Percentiles rank a stretch among this genome's conserved stretches.
Conservation (phyloP, 1,140 invertebrate genomes). For the Euwallacea fornicatus region DNA sequence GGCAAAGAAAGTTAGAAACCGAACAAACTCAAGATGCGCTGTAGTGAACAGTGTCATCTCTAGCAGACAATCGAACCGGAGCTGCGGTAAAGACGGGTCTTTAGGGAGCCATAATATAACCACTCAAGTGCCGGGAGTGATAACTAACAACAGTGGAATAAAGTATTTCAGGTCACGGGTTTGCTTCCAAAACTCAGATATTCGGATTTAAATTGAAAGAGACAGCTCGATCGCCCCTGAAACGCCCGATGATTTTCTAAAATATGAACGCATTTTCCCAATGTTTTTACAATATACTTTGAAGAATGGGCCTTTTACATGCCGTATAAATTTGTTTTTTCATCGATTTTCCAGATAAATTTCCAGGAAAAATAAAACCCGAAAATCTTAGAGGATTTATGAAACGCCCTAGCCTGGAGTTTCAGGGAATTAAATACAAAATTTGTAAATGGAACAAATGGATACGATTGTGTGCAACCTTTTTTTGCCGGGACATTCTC, state of each 20-base stretch:
- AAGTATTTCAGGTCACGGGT: constrained; percentile 37
- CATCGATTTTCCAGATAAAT: background rate
- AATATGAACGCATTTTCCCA: background rate
- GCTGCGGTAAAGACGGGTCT: constrained; percentile 35
- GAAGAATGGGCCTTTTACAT: constrained; percentile 1
- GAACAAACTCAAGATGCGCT: constrained; percentile 27
- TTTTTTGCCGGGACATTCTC: background rate
- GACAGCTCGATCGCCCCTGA: constrained; percentile 15
- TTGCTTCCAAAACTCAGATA: constrained; percentile 33
- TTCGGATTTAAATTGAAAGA: constrained; percentile 40
- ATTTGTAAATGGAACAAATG: background rate
- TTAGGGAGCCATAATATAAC: constrained; percentile 39
- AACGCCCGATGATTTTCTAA: constrained; percentile 15
- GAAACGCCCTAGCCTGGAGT: background rate
- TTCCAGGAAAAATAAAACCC: background rate
- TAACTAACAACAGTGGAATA: constrained; percentile 40
- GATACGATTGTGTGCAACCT: constrained; percentile 2
- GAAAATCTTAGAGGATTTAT: constrained; percentile 1
- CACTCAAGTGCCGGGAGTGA: constrained; percentile 38
- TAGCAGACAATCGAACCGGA: constrained; percentile 38
- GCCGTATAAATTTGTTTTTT: constrained; percentile 4
- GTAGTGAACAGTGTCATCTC: constrained; percentile 33
- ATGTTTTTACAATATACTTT: constrained; percentile 2
- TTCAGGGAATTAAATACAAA: background rate
- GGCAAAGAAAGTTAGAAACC: constrained; percentile 23